phyloP scores from a whole-genome alignment of 2,888 invertebrate species.

The Bursaphelenchus okinawaensis region DNA sequence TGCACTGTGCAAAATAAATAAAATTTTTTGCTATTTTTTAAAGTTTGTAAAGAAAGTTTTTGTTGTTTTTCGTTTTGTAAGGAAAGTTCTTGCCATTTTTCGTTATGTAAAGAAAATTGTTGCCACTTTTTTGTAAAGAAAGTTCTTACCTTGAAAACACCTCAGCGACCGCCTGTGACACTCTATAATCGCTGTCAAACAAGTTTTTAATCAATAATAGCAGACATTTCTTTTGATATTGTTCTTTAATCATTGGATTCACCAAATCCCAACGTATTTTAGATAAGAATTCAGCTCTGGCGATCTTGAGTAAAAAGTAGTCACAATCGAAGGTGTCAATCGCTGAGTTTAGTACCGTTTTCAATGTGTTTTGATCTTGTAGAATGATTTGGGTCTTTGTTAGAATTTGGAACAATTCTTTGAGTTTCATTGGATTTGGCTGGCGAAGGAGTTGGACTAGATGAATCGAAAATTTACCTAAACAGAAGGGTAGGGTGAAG shows the following conservation, averaged over 20 bases:
- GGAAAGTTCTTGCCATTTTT: not conserved
- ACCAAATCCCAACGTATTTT: constrained; percentile 24
- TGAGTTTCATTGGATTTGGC: constrained; percentile 20
- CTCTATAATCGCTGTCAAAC: constrained; percentile 23
- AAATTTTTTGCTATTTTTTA: no score
- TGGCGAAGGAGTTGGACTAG: not conserved
- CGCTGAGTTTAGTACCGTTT: constrained; percentile 10
- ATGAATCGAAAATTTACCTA: not conserved
- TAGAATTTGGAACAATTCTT: constrained; percentile 22
- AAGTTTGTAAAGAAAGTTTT: no score
- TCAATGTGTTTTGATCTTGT: constrained; percentile 8
- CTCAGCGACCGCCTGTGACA: constrained; percentile 1
- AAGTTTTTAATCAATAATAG: constrained; percentile 16
- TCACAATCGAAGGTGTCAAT: constrained; percentile 21
- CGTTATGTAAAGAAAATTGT: not conserved
- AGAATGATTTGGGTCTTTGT: constrained; percentile 17
- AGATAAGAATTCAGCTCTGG: constrained; percentile 30
- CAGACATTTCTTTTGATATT: constrained; percentile 20
- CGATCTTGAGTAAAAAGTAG: constrained; percentile 29
- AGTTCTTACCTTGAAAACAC: not conserved
- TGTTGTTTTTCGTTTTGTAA: no score
- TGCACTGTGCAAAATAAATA: no score
- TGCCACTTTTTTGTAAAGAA: not conserved
- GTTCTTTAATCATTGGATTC: not conserved
- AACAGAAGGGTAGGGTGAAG: no score